Evolutionary conservation across 2,888 invertebrate genomes (phyloP), one percentile per base, ranked within the genome.

Genomic region (Leptinotarsa juncta): DNA sequence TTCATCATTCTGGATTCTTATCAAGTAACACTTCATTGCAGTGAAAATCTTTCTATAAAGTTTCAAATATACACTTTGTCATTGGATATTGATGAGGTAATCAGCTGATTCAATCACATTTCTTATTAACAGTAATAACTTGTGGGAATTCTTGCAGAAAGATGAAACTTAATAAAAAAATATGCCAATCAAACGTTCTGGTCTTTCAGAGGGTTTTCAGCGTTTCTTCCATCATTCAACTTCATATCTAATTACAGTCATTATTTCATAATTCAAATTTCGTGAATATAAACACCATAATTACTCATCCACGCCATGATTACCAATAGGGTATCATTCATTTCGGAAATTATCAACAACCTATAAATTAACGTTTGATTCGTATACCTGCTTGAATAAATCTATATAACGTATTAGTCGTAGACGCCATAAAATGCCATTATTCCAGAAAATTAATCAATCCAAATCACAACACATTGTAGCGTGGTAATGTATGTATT

Each of bases 351-450:
- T 67, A 62, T 50, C 72, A 57, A 60, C 62, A 70, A 65, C 51
- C 72, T 65, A 72, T 72, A 72, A 72, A 68, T 72, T 67, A 67
- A 53, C 62, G 23, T 67, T 67, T 67, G 70, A 72, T 68, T 66
- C 67, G 66, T 71, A 57, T 69, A 62, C 60, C 69, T 66, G 65
- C 72, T 72, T 67, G 48, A 62, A 70, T 67, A 67, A 62, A 71
- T 73, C 67, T 68, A 67, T 70, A 66, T 72, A 18, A 51, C 42
- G 67, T 67, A 62, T 67, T 50, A 60, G 62, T 20, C 49, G 50
- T 50, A 51, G 32, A 20, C 23, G 50, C 55, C 20, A n/a, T 50
- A 49, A 70, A 70, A 66, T 55, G 65, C 55, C 57, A 70, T 55
- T 67, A 55, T 65, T 66, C 66, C 62, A 53, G 57, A 67, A 67